Evolutionary conservation across 1,140 invertebrate genomes (phyloP).

Genomic region (Asbolus verrucosus): DNA sequence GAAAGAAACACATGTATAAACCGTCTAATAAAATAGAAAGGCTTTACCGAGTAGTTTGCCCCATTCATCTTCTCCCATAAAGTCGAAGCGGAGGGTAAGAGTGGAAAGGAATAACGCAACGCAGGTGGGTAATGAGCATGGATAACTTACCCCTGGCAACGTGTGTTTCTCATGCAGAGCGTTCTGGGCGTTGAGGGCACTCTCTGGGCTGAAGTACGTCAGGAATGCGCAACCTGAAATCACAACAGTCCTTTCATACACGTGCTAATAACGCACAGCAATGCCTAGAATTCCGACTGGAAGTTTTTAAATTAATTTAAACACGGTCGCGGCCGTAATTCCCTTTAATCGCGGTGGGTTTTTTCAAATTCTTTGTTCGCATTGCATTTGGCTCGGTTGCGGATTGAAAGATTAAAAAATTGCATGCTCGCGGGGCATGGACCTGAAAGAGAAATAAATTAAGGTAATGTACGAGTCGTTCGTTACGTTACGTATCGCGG

Average conservation of each 20-base stretch:
- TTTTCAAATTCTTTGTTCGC: slow-evolving; percentile 18
- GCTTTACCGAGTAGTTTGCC: slow-evolving; percentile 28
- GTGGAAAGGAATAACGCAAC: slow-evolving; percentile 31
- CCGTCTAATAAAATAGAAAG: slow-evolving; percentile 37
- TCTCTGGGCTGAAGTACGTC: slow-evolving; percentile 95
- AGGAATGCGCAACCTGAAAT: slow-evolving; percentile 95
- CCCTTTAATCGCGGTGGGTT: slow-evolving; percentile 30
- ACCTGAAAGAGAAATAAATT: slow-evolving; percentile 26
- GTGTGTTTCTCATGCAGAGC: slow-evolving; percentile 97
- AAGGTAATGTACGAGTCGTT: not conserved
- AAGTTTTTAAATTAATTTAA: slow-evolving; percentile 33
- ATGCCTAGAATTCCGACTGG: slow-evolving; percentile 32
- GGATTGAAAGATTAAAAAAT: not conserved
- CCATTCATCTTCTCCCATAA: slow-evolving; percentile 33
- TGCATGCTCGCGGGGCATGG: slow-evolving; percentile 21
- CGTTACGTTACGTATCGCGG: not conserved
- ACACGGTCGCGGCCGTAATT: slow-evolving; percentile 22
- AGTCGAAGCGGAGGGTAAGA: slow-evolving; percentile 39
- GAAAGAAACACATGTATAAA: slow-evolving; percentile 37
- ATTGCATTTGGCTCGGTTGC: not conserved
- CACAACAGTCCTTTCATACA: slow-evolving; percentile 57
- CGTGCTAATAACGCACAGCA: slow-evolving; percentile 43
- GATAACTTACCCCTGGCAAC: slow-evolving; percentile 88
- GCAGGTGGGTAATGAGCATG: slow-evolving; percentile 35
- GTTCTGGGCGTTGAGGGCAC: slow-evolving; percentile 90